A percentile compares a stretch with the other conserved stretches of the same genome.
Conservation (phyloP, 2,797 vertebrate species). For the Helarctos malayanus region DNA sequence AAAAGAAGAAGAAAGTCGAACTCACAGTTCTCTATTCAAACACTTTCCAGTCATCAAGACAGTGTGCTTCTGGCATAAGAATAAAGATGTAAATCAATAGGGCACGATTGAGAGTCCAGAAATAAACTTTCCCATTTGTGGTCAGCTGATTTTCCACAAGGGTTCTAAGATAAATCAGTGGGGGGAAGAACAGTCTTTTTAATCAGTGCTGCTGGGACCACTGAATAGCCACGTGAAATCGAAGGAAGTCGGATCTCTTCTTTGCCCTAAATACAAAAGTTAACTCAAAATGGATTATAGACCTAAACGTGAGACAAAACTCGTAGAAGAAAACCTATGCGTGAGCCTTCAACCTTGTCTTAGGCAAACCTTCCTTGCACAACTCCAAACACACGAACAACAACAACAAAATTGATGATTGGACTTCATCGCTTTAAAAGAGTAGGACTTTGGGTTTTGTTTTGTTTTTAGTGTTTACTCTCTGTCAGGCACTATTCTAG, state of each 20-base stretch:
- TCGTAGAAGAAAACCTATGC: background rate
- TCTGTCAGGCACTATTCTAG: background rate
- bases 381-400: background rate
- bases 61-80: background rate
- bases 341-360: background rate
- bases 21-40: background rate
- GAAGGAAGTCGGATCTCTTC: background rate
- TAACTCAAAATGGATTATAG: background rate
- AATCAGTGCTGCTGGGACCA: background rate
- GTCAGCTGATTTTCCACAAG: background rate
- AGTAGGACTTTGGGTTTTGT: background rate
- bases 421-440: background rate
- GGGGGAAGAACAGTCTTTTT: background rate
- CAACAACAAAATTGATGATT: background rate
- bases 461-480: background rate
- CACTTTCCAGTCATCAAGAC: background rate
- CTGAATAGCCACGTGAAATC: background rate
- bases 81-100: background rate
- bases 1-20: constrained; percentile 41
- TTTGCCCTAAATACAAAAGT: background rate
- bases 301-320: background rate
- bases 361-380: background rate
- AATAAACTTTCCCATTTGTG: background rate
- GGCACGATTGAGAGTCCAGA: background rate
- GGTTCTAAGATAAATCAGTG: background rate